phyloP scores from a whole-genome alignment of 23 tunicate genomes.

The Ascidia mentula region DNA sequence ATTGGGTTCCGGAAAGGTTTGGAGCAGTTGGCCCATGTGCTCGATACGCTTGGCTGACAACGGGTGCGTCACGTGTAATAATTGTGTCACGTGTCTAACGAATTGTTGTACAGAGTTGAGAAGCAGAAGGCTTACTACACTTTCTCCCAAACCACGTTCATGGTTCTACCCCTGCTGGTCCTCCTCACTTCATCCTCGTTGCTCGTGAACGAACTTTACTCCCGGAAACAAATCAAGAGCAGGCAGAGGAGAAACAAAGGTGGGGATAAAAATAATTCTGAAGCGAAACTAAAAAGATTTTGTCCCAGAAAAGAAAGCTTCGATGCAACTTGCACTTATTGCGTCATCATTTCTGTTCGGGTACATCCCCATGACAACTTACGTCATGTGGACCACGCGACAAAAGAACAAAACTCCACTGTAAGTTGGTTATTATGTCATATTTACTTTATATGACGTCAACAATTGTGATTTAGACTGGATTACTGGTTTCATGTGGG shows the following conservation, averaged over 20 bases:
- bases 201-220: conserved; percentile 27
- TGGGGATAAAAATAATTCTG: background rate
- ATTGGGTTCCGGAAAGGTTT: background rate
- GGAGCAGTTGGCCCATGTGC: conserved; percentile 49
- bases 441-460: background rate
- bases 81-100: background rate
- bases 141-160: conserved; percentile 25
- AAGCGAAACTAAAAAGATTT: background rate
- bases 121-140: conserved; percentile 43
- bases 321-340: conserved; percentile 53
- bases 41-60: conserved; percentile 27
- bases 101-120: conserved; percentile 15
- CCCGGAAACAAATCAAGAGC: conserved; percentile 13
- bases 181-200: conserved; percentile 17
- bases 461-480: background rate
- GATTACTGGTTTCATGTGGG: conserved; percentile 55
- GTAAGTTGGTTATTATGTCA: conserved; percentile 27
- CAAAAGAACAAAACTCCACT: conserved; percentile 16
- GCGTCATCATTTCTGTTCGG: conserved; percentile 56
- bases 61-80: conserved; percentile 24
- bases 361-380: conserved; percentile 58
- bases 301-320: conserved; percentile 43
- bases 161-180: conserved; percentile 29
- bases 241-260: conserved; percentile 26
- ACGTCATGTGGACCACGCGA: conserved; percentile 78